Evolutionary conservation across 2,888 invertebrate species (phyloP).

Genomic region (Brachyopa scutellaris): DNA sequence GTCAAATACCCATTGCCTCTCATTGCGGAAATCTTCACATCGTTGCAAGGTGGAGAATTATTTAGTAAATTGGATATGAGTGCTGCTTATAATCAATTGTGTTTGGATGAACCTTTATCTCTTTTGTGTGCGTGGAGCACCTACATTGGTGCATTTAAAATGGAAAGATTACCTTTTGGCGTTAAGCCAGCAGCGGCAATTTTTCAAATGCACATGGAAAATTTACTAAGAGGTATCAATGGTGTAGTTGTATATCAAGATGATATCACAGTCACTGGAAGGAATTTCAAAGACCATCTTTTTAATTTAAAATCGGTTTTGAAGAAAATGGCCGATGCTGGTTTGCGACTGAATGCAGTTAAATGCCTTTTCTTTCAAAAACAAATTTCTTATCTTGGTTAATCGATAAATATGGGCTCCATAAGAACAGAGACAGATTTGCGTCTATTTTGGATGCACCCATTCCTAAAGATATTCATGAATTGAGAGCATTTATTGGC

Average conservation of each 20-base stretch:
- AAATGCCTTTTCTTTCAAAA: constrained; percentile 74
- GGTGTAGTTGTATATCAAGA: not conserved
- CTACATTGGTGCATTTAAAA: not conserved
- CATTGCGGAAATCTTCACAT: not conserved
- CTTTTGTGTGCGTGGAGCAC: constrained; percentile 2
- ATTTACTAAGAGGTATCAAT: not conserved
- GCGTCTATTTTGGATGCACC: constrained; percentile 72
- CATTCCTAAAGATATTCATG: constrained; percentile 69
- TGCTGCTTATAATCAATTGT: constrained; percentile 9
- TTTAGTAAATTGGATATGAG: constrained; percentile 11
- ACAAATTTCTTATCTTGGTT: constrained; percentile 48
- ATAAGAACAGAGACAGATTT: constrained; percentile 73
- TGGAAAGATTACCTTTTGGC: constrained; percentile 25
- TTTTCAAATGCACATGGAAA: constrained; percentile 23
- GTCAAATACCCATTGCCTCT: constrained; percentile 3
- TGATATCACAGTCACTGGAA: constrained; percentile 1
- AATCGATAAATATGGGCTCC: constrained; percentile 74
- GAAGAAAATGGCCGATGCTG: constrained; percentile 27
- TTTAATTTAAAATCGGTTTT: not conserved
- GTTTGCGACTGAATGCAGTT: constrained; percentile 72
- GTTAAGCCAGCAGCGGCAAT: constrained; percentile 16
- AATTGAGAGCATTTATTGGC: constrained; percentile 76
- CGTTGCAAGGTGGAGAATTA: constrained; percentile 7
- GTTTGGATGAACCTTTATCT: not conserved
- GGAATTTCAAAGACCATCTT: constrained; percentile 5